These are phyloP conservation scores for Crepidodera aurea DNA, from an alignment of 2,888 invertebrate genomes.

Conservation along the genomic window DNA sequence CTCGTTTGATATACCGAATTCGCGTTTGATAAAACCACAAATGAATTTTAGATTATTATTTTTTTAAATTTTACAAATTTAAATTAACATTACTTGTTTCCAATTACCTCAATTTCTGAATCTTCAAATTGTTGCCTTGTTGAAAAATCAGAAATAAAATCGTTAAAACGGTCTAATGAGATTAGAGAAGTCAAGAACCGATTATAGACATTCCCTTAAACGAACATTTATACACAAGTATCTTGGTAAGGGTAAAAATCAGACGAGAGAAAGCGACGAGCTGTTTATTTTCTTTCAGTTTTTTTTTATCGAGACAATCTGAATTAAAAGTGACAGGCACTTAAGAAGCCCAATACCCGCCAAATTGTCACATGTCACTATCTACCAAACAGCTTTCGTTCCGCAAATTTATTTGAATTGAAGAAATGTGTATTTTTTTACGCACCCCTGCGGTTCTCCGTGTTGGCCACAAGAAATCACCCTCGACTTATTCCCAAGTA, in stretches of 20 bases:
- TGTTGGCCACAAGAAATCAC: constrained; percentile 33
- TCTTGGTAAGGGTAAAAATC: constrained; percentile 17
- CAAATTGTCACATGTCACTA: constrained; percentile 56
- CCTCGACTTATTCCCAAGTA: constrained; percentile 41
- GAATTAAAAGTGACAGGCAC: constrained; percentile 52
- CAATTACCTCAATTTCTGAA: no score
- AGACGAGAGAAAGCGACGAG: constrained; percentile 1
- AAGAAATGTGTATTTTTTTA: constrained; percentile 54
- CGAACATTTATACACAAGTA: constrained; percentile 1
- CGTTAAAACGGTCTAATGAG: neutral
- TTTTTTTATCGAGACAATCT: constrained; percentile 42
- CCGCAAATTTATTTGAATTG: constrained; percentile 56
- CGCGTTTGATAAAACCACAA: no score
- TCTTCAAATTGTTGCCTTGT: no score
- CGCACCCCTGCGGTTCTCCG: constrained; percentile 38
- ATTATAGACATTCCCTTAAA: constrained; percentile 15
- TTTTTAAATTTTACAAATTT: no score
- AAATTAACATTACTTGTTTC: no score
- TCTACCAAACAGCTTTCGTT: constrained; percentile 39
- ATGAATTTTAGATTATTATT: no score
- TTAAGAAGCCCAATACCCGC: constrained; percentile 43
- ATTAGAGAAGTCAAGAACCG: constrained; percentile 10
- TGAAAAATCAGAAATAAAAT: no score
- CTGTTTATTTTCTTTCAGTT: constrained; percentile 35
- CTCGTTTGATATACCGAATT: no score